Conservation (phyloP, 2,888 invertebrate genomes). For the Spodoptera picta region DNA sequence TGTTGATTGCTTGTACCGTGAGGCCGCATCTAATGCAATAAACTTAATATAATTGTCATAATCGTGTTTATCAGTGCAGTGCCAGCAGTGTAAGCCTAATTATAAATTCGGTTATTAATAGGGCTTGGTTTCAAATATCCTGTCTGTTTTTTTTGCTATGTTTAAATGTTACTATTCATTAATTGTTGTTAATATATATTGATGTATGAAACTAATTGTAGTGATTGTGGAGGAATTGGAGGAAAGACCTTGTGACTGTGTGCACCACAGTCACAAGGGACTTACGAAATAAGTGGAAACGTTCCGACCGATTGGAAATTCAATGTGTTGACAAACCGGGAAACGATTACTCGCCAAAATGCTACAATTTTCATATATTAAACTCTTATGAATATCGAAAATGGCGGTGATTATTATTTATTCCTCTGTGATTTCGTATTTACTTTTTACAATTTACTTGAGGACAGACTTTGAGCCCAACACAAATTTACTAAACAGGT, state of each 20-base stretch:
- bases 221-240: constrained; percentile 10
- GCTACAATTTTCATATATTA: constrained; percentile 10
- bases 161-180: too few relatives aligned
- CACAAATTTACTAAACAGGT: too few relatives aligned
- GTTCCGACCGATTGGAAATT: constrained; percentile 13
- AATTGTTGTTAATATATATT: too few relatives aligned
- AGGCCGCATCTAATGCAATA: constrained; percentile 60
- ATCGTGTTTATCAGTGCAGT: constrained; percentile 49
- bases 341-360: constrained; percentile 32
- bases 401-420: background rate
- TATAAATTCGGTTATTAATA: constrained; percentile 22
- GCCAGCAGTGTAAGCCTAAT: constrained; percentile 27
- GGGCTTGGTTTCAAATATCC: background rate
- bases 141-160: background rate
- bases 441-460: background rate
- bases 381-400: constrained; percentile 8
- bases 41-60: constrained; percentile 60
- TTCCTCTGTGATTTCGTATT: background rate
- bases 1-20: constrained; percentile 77
- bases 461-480: too few relatives aligned
- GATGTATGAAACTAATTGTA: constrained; percentile 27
- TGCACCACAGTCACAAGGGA: constrained; percentile 11
- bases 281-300: background rate
- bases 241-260: too few relatives aligned
- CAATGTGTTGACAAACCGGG: constrained; percentile 15